These are phyloP conservation scores for Crotalus tigris DNA, from an alignment of 2,113 vertebrate species.

Conservation along the genomic window DNA sequence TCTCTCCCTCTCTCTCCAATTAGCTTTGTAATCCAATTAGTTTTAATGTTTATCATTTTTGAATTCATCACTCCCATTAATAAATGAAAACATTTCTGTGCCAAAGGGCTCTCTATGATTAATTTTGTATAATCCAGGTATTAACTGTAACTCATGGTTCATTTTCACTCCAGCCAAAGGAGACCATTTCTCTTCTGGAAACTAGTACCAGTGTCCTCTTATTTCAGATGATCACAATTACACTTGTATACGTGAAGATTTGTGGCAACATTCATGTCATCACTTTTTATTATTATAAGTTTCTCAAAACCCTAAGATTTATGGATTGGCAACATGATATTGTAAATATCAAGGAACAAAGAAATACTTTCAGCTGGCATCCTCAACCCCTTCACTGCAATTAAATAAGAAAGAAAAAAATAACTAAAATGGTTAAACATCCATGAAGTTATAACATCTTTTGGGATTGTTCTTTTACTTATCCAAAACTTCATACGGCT, in stretches of 20 bases:
- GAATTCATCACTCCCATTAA: slow-evolving; percentile 60
- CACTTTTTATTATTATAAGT: not conserved
- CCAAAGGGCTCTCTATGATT: slow-evolving; percentile 8
- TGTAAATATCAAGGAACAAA: not conserved
- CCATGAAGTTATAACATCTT: not conserved
- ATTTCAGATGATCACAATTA: slow-evolving; percentile 36
- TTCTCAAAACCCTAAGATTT: not conserved
- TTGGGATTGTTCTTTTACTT: not conserved
- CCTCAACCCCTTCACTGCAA: not conserved
- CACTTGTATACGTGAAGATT: not conserved
- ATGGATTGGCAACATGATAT: not conserved
- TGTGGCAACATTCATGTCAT: not conserved
- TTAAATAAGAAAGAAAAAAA: not conserved
- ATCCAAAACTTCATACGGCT: not conserved
- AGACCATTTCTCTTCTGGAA: slow-evolving; percentile 15
- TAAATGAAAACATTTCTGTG: slow-evolving; percentile 51
- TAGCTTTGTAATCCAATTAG: slow-evolving; percentile 58
- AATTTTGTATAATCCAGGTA: slow-evolving; percentile 27
- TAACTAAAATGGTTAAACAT: not conserved
- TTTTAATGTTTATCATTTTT: slow-evolving; percentile 58
- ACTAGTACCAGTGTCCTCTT: slow-evolving; percentile 3
- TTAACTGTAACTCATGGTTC: not conserved
- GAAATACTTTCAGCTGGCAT: not conserved
- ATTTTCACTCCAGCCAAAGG: not conserved
- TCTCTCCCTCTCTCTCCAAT: slow-evolving; percentile 49